Conservation (phyloP, 64 coral and sea anemone species). For the Actinia tenebrosa region DNA sequence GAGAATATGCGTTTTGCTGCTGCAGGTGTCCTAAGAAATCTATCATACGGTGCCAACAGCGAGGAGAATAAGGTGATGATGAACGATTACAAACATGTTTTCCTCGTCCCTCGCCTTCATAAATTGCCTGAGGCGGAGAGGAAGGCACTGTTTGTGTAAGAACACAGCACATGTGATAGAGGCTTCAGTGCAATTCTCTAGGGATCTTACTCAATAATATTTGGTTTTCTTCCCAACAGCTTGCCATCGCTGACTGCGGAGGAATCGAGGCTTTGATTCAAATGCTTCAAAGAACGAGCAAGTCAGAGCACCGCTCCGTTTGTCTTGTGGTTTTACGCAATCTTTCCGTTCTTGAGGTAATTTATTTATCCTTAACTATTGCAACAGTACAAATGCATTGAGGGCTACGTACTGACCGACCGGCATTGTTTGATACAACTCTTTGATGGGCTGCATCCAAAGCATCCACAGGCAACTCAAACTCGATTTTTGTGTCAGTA, state of each 20-base stretch:
- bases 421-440: too few relatives aligned
- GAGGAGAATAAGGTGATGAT: constrained; percentile 70
- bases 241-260: constrained; percentile 77
- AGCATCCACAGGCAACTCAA: too few relatives aligned
- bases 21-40: constrained; percentile 63
- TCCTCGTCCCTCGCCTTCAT: too few relatives aligned
- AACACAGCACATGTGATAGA: too few relatives aligned
- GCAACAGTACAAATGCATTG: background rate
- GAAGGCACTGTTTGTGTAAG: too few relatives aligned
- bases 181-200: too few relatives aligned
- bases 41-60: constrained; percentile 61
- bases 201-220: background rate
- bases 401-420: too few relatives aligned
- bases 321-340: constrained; percentile 50
- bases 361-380: background rate
- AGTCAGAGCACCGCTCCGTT: constrained; percentile 43
- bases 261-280: constrained; percentile 65
- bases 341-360: constrained; percentile 47
- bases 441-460: too few relatives aligned
- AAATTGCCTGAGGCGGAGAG: too few relatives aligned
- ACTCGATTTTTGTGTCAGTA: too few relatives aligned
- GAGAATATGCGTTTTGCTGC: constrained; percentile 70
- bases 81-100: background rate
- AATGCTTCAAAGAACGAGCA: constrained; percentile 75
- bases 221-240: constrained; percentile 11